phyloP scores from a whole-genome alignment of 2,888 invertebrate species.

The Amblyteles armatorius region DNA sequence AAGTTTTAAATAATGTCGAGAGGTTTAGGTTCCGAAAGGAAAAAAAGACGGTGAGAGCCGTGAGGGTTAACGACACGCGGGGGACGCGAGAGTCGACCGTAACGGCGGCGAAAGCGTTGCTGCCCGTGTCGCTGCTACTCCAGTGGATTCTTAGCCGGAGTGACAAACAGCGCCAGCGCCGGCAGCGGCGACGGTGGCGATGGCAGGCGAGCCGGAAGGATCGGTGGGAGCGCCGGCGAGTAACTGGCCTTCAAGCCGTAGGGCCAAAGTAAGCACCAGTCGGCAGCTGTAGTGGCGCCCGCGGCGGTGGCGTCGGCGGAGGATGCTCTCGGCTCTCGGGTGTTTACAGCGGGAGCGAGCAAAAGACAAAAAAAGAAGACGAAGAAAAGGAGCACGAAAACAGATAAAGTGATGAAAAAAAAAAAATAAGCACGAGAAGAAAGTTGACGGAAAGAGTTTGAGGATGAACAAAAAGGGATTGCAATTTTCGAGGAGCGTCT shows the following conservation, averaged over 20 bases:
- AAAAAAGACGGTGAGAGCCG: background rate
- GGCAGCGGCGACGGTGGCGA: slow-evolving; percentile 11
- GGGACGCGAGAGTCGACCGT: slow-evolving; percentile 36
- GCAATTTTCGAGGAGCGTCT: slow-evolving; percentile 64
- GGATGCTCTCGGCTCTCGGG: background rate
- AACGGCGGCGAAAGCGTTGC: slow-evolving; percentile 45
- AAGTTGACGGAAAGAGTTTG: slow-evolving; percentile 44
- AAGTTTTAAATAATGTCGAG: slow-evolving; percentile 43
- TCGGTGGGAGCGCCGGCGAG: background rate
- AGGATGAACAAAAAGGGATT: slow-evolving; percentile 40
- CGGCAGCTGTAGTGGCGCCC: background rate
- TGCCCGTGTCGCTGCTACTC: slow-evolving; percentile 29
- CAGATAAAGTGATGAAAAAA: background rate
- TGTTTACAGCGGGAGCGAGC: background rate
- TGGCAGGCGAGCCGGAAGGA: background rate
- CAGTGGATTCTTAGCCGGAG: slow-evolving; percentile 51
- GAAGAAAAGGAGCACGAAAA: background rate
- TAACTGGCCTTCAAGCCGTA: slow-evolving; percentile 14
- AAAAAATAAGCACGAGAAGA: slow-evolving; percentile 4
- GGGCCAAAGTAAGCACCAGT: slow-evolving; percentile 16
- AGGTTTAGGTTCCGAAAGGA: background rate
- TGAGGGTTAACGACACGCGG: slow-evolving; percentile 64
- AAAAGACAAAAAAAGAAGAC: background rate
- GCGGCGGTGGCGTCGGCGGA: background rate
- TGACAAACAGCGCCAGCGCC: slow-evolving; percentile 5